Evolutionary conservation across 2,113 vertebrate genomes (phyloP).

Genomic region (Dunckerocampus dactyliophorus): DNA sequence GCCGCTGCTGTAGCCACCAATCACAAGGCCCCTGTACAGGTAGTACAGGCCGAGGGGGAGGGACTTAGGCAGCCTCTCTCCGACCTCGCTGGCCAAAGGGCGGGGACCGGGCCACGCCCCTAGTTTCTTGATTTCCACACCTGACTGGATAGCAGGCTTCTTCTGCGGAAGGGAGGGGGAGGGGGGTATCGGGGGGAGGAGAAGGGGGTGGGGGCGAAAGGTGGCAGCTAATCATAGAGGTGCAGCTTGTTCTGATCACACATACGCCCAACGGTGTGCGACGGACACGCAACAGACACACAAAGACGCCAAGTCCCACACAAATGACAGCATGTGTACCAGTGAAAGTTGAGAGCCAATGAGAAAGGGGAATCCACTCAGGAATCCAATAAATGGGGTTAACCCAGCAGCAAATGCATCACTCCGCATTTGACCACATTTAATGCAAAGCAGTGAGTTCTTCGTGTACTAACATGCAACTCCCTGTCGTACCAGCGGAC

Average conservation of each 20-base stretch:
- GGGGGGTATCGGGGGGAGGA: slow-evolving; percentile 40
- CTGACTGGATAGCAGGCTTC: slow-evolving; percentile 73
- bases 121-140: slow-evolving; percentile 71
- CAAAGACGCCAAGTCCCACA: neutral
- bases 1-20: slow-evolving; percentile 73
- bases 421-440: neutral
- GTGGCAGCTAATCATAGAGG: slow-evolving; percentile 61
- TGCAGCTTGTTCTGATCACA: slow-evolving; percentile 14
- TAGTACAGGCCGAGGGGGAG: slow-evolving; percentile 76
- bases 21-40: slow-evolving; percentile 78
- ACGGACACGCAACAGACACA: neutral
- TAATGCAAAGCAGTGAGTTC: too few species aligned
- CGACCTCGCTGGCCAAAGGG: slow-evolving; percentile 66
- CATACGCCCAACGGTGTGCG: neutral
- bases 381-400: neutral
- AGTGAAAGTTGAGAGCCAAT: slow-evolving; percentile 3
- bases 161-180: slow-evolving; percentile 71
- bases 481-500: too few species aligned
- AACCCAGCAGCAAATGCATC: neutral
- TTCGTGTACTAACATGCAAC: too few species aligned
- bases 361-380: neutral
- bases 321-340: neutral
- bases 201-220: slow-evolving; percentile 45
- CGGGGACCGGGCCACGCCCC: slow-evolving; percentile 61
- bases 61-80: slow-evolving; percentile 73